These are phyloP conservation scores for Epizoanthus fatuus DNA, from an alignment of 92 coral and sea anemone species.

Conservation along the genomic window DNA sequence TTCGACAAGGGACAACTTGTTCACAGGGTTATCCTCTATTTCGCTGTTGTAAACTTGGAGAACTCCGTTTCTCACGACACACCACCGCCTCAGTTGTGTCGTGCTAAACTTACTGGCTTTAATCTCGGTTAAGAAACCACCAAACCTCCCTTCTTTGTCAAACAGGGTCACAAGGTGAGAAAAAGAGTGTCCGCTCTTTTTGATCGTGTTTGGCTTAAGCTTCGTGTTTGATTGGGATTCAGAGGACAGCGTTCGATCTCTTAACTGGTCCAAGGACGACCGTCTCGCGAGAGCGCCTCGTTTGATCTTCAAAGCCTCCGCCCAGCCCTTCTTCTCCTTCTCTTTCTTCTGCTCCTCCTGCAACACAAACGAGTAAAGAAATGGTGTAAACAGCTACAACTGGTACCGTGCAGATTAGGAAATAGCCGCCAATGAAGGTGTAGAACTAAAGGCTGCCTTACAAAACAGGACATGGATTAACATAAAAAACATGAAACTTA, in stretches of 20 bases:
- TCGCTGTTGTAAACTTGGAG: slow-evolving; percentile 83
- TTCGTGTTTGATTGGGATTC: slow-evolving; percentile 58
- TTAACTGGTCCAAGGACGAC: slow-evolving; percentile 52
- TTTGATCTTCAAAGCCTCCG: slow-evolving; percentile 74
- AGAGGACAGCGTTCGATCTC: slow-evolving; percentile 46
- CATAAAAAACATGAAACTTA: no score
- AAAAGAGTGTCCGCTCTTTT: slow-evolving; percentile 78
- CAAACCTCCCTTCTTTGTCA: slow-evolving; percentile 93
- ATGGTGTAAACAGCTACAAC: no score
- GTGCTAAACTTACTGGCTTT: slow-evolving; percentile 81
- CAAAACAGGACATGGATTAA: no score
- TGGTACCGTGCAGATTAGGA: no score
- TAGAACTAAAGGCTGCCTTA: no score
- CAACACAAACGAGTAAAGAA: not conserved
- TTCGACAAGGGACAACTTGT: slow-evolving; percentile 75
- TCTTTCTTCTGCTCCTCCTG: slow-evolving; percentile 58
- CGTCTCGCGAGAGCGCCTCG: slow-evolving; percentile 69
- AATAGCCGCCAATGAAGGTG: no score
- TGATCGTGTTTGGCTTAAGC: slow-evolving; percentile 60
- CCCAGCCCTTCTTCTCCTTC: slow-evolving; percentile 84
- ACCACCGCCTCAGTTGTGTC: slow-evolving; percentile 95
- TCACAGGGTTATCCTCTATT: slow-evolving; percentile 69
- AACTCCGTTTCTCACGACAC: slow-evolving; percentile 92
- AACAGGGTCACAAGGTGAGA: slow-evolving; percentile 74
- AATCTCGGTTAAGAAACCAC: slow-evolving; percentile 94